These are phyloP conservation scores for Esox niger DNA, from an alignment of 2,113 vertebrate species.

Conservation along the genomic window DNA sequence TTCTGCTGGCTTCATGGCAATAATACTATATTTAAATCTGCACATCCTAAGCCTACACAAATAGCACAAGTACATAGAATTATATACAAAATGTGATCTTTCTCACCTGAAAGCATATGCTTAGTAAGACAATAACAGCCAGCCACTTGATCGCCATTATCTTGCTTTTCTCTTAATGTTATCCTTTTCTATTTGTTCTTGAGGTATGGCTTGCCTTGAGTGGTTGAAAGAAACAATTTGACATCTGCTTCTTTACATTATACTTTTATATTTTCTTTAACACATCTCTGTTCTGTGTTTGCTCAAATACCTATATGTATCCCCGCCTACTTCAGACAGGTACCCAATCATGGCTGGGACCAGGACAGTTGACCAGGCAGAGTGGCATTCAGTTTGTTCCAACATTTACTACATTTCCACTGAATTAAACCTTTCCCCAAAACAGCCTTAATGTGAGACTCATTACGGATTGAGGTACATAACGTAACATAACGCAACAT, in stretches of 20 bases:
- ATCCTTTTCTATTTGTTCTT: neutral
- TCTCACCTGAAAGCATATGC: slow-evolving; percentile 64
- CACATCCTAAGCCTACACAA: neutral
- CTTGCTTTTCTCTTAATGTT: slow-evolving; percentile 31
- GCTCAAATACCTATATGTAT: slow-evolving; percentile 40
- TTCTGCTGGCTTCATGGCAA: too few relatives aligned
- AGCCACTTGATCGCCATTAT: slow-evolving; percentile 49
- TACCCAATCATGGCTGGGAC: slow-evolving; percentile 38
- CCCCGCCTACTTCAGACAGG: slow-evolving; percentile 44
- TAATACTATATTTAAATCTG: slow-evolving; percentile 2
- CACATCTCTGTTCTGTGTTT: slow-evolving; percentile 23
- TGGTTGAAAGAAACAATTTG: neutral
- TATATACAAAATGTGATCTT: slow-evolving; percentile 14
- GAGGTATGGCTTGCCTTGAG: neutral
- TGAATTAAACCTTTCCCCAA: too few relatives aligned
- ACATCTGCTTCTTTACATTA: slow-evolving; percentile 19
- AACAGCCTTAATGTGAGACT: too few relatives aligned
- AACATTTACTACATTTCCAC: too few relatives aligned
- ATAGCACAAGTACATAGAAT: neutral
- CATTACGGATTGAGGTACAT: too few relatives aligned
- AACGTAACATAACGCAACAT: too few relatives aligned
- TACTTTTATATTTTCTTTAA: slow-evolving; percentile 36
- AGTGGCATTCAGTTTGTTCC: too few relatives aligned
- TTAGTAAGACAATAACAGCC: slow-evolving; percentile 49
- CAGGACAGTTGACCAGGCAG: slow-evolving; percentile 15